phyloP scores from a whole-genome alignment of 1,140 invertebrate species.

The Eumaeus atala region DNA sequence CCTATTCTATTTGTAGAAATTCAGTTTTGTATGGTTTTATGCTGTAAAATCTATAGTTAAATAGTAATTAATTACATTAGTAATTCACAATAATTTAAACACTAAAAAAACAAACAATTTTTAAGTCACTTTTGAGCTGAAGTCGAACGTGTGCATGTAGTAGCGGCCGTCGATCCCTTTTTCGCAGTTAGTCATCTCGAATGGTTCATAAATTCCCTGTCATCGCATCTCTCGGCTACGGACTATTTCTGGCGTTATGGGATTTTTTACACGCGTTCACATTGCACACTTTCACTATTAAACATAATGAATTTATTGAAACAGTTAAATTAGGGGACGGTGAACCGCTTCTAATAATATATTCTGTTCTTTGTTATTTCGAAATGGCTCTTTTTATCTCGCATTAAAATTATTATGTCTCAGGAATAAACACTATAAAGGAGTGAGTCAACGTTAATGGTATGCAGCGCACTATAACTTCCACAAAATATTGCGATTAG shows the following conservation, averaged over 20 bases:
- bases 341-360: conserved; percentile 4
- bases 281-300: conserved; percentile 34
- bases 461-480: too few relatives aligned
- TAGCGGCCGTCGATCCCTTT: conserved; percentile 31
- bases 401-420: too few relatives aligned
- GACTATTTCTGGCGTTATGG: conserved; percentile 48
- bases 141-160: conserved; percentile 20
- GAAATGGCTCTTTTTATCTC: too few relatives aligned
- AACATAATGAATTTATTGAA: conserved; percentile 28
- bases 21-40: too few relatives aligned
- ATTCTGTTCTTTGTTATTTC: conserved; percentile 2
- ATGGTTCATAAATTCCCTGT: conserved; percentile 68
- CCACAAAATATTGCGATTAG: too few relatives aligned
- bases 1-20: too few relatives aligned
- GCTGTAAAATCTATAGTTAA: too few relatives aligned
- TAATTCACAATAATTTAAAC: too few relatives aligned
- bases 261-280: conserved; percentile 33
- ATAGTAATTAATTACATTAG: too few relatives aligned
- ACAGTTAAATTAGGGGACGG: conserved; percentile 19
- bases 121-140: conserved; percentile 3
- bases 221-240: conserved; percentile 41
- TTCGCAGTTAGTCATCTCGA: conserved; percentile 56
- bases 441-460: too few relatives aligned
- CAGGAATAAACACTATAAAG: too few relatives aligned
- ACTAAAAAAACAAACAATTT: too few relatives aligned